Conservation (phyloP, 2,113 vertebrate genomes). For the Oreochromis aureus region DNA sequence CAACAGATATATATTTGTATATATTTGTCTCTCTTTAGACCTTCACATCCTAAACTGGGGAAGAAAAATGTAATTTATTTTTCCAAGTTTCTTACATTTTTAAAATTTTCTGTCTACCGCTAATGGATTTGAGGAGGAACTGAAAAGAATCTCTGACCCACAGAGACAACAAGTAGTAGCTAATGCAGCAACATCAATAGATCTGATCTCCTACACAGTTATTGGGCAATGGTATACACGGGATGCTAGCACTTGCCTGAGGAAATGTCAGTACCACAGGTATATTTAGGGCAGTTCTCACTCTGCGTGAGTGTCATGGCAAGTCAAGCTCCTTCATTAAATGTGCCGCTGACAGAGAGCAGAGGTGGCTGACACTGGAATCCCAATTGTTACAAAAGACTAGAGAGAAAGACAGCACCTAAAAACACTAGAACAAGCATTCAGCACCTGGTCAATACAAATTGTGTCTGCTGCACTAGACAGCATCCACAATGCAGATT, state of each 20-base stretch:
- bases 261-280: not conserved
- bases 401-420: not conserved
- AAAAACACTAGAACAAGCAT: not conserved
- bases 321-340: not conserved
- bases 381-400: not conserved
- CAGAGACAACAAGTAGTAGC: not conserved
- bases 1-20: not conserved
- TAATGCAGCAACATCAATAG: not conserved
- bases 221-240: not conserved
- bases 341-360: not conserved
- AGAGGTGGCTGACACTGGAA: not conserved
- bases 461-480: not conserved
- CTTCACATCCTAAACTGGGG: not conserved
- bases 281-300: constrained; percentile 16
- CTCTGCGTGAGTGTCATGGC: not conserved
- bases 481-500: not conserved
- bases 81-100: not conserved
- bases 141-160: not conserved
- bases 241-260: not conserved
- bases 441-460: not conserved
- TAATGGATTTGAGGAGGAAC: not conserved
- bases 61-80: not conserved
- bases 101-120: not conserved
- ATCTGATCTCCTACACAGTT: not conserved
- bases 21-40: not conserved